phyloP scores from a whole-genome alignment of 2,888 invertebrate species.

The Hemicrepidius hirtus region DNA sequence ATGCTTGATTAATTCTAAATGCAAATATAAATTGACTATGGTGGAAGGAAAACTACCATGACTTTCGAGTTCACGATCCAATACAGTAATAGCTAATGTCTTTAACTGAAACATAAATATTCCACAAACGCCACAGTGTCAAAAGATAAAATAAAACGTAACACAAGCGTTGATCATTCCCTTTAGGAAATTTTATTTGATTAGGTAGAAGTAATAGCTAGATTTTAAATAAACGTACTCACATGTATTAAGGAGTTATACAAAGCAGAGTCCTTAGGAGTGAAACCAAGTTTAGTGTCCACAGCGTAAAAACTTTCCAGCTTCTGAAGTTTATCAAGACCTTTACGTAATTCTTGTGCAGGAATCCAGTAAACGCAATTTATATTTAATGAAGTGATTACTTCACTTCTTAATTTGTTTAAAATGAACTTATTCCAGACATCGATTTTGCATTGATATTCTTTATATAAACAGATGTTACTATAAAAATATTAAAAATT shows the following conservation, averaged over 20 bases:
- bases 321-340: slow-evolving; percentile 17
- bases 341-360: neutral
- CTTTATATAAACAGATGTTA: neutral
- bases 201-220: too few species aligned
- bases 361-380: slow-evolving; percentile 43
- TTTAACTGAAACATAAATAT: slow-evolving; percentile 31
- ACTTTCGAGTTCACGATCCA: neutral
- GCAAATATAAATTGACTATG: neutral
- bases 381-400: slow-evolving; percentile 40
- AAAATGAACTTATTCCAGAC: neutral
- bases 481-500: neutral
- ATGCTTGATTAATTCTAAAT: neutral
- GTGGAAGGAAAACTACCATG: neutral
- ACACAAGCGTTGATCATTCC: too few species aligned
- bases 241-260: slow-evolving; percentile 9
- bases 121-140: too few species aligned
- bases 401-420: slow-evolving; percentile 13
- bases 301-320: slow-evolving; percentile 37
- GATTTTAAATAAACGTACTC: too few species aligned
- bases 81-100: slow-evolving; percentile 12
- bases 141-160: too few species aligned
- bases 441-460: neutral
- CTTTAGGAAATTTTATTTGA: too few species aligned
- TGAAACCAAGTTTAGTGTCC: slow-evolving; percentile 33
- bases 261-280: neutral